These are phyloP conservation scores for Cerastis rubricosa DNA, from an alignment of 2,888 invertebrate species.

Conservation along the genomic window DNA sequence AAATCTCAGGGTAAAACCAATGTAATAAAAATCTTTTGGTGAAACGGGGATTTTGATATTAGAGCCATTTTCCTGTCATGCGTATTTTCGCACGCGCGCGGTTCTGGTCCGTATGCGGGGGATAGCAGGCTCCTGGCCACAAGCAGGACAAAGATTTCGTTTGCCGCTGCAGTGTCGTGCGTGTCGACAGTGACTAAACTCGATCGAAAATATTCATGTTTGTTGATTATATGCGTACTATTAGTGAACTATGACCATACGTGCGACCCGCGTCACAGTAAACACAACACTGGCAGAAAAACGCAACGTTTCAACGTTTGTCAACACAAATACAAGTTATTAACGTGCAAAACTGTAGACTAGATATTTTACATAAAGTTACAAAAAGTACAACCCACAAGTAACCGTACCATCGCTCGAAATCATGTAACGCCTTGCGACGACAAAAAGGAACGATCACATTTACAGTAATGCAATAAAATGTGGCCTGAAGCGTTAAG, in stretches of 20 bases:
- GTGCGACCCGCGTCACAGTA: too few species aligned
- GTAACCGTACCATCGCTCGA: conserved; percentile 14
- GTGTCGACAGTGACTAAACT: too few species aligned
- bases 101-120: too few species aligned
- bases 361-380: conserved; percentile 10
- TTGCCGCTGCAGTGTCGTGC: too few species aligned
- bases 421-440: conserved; percentile 36
- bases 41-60: neutral
- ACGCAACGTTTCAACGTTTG: neutral
- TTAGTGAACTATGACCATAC: too few species aligned
- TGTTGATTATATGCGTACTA: too few species aligned
- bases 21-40: neutral
- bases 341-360: neutral
- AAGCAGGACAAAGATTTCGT: too few species aligned
- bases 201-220: too few species aligned
- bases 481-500: conserved; percentile 33
- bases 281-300: too few species aligned
- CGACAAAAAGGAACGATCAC: conserved; percentile 1
- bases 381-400: conserved; percentile 38
- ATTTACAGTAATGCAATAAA: conserved; percentile 42
- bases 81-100: too few species aligned
- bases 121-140: too few species aligned
- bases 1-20: neutral
- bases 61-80: too few species aligned
- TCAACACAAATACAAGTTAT: conserved; percentile 6